phyloP scores from a whole-genome alignment of 2,113 vertebrate species.

The Candoia aspera region DNA sequence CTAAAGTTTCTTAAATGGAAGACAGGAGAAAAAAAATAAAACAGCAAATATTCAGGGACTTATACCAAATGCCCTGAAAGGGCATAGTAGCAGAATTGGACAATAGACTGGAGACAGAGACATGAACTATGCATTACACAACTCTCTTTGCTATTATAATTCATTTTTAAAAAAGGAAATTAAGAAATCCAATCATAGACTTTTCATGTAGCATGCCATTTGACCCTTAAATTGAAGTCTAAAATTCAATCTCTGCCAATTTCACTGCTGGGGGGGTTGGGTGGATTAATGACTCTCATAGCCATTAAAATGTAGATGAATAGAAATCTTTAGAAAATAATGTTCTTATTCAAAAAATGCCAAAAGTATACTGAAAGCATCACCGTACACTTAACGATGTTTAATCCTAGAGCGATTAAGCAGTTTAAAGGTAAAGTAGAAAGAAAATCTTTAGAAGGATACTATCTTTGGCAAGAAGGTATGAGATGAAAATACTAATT shows the following conservation, averaged over 20 bases:
- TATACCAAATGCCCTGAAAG: background rate
- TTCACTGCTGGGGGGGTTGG: background rate
- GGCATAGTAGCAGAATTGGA: background rate
- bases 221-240: background rate
- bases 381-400: no score
- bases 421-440: background rate
- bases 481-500: constrained; percentile 17
- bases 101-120: background rate
- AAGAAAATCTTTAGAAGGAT: background rate
- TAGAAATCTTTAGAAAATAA: constrained; percentile 27
- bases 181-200: background rate
- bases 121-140: background rate
- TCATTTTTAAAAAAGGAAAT: background rate
- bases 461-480: constrained; percentile 8
- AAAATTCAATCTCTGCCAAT: background rate
- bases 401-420: background rate
- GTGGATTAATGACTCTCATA: no score
- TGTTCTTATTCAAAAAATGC: constrained; percentile 31
- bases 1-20: background rate
- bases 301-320: no score
- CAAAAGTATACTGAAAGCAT: no score
- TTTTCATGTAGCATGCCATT: background rate
- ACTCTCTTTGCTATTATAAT: background rate
- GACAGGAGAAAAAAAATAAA: background rate
- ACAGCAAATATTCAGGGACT: background rate